Percentiles rank a stretch among this genome's conserved stretches.
These are phyloP conservation scores for Oreonectes daqikongensis DNA, from an alignment of 2,797 vertebrate genomes.

Conservation along the genomic window DNA sequence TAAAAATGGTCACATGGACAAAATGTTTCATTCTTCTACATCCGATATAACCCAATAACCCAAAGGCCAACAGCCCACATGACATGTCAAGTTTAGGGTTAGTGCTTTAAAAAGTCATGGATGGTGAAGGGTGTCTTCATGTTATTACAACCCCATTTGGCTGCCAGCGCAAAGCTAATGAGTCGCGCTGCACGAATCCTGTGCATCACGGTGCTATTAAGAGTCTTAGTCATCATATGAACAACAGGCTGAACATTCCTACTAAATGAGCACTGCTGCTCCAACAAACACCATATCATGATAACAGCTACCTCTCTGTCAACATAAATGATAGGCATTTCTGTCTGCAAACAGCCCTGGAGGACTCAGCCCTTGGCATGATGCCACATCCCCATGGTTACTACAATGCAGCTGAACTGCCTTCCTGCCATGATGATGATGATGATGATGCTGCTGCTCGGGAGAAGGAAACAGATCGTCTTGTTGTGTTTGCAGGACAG, in stretches of 20 bases:
- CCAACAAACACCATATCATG: constrained; percentile 61
- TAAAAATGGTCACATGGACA: background rate
- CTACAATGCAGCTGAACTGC: constrained; percentile 61
- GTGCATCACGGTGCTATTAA: constrained; percentile 71
- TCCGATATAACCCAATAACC: background rate
- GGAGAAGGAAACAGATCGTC: constrained; percentile 51
- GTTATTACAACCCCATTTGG: constrained; percentile 57
- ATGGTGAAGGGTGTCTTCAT: constrained; percentile 59
- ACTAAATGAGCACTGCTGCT: constrained; percentile 65
- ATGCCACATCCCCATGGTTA: constrained; percentile 76
- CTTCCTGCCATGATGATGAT: constrained; percentile 53
- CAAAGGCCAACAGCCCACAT: background rate
- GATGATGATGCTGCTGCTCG: too few species aligned
- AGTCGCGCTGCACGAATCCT: constrained; percentile 60
- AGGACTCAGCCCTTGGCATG: constrained; percentile 65
- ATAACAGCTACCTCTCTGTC: constrained; percentile 50
- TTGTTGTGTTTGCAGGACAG: constrained; percentile 53
- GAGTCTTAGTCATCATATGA: constrained; percentile 72
- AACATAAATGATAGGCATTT: constrained; percentile 68
- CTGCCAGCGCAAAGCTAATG: constrained; percentile 61
- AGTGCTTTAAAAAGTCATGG: background rate
- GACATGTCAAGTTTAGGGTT: background rate
- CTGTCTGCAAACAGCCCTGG: constrained; percentile 58
- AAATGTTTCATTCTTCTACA: background rate
- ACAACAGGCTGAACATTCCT: constrained; percentile 64